Evolutionary conservation across 2,113 vertebrate genomes (phyloP), one percentile per base, ranked within the genome.

Genomic region (Carollia perspicillata): DNA sequence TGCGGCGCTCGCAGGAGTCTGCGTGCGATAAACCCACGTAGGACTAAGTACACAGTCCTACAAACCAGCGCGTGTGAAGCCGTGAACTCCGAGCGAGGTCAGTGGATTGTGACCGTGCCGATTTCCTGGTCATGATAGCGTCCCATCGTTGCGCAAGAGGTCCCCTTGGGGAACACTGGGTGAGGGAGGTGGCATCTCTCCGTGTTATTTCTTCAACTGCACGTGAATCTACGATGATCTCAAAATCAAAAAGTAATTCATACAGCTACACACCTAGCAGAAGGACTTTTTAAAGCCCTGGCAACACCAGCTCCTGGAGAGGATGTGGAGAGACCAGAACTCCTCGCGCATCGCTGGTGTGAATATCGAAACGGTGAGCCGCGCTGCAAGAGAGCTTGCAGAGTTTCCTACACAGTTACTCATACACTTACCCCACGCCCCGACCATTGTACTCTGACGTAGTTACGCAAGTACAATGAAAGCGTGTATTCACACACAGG

Each of bases 131-230:
- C 37, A 26, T 40, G 60, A 49, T 10, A 30, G 2, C 16, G 3
- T 30, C 9, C 22, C 53, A 5, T 0, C 6, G 12, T 33, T 17
- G 2, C 11, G 3, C 37, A 22, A 30, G 35, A 55, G 2, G 17
- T 37, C 53, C 1, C 6, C 17, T 37, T 2, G 66, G 35, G 30
- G 53, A 12, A 22, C 18, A 9, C 12, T 0, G 51, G 53, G 33
- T 6, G 63, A 28, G 26, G 20, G 20, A 33, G 18, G 26, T 3
- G 26, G 47, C 20, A 8, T 40, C 33, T 89, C 18, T 55, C 75
- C n/a, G 14, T 30, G 6, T 58, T 42, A 14, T 8, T 72, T 37
- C 80, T 71, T 90, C 26, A 79, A 16, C 44, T 9, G 26, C 84
- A 8, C 0, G 3, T 33, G 49, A 40, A 49, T 58, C 90, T 77